These are phyloP conservation scores for Mesoligia furuncula DNA, from an alignment of 2,888 invertebrate species.

Conservation along the genomic window DNA sequence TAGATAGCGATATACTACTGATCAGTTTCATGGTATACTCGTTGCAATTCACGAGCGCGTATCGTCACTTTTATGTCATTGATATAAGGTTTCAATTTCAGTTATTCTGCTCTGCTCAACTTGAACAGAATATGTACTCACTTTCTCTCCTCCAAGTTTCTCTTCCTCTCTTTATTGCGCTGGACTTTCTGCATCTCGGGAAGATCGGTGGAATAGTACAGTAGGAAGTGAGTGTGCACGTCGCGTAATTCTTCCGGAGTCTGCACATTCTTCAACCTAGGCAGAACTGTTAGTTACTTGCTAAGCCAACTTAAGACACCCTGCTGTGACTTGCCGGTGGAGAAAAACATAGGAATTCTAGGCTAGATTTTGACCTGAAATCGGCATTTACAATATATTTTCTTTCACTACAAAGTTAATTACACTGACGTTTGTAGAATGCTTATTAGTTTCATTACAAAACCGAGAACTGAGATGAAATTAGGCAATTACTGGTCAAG, in stretches of 20 bases:
- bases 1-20: background rate
- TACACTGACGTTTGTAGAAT: no score
- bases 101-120: background rate
- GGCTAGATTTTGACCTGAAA: background rate
- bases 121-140: slow-evolving; percentile 66
- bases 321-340: no score
- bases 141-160: slow-evolving; percentile 90
- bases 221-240: slow-evolving; percentile 97
- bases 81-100: background rate
- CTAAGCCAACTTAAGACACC: background rate
- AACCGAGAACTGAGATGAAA: no score
- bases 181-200: slow-evolving; percentile 95
- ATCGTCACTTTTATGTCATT: background rate
- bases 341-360: background rate
- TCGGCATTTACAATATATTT: background rate
- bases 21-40: background rate
- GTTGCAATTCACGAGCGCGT: background rate
- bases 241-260: slow-evolving; percentile 98
- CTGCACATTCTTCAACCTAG: slow-evolving; percentile 93
- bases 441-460: no score
- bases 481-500: background rate
- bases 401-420: background rate
- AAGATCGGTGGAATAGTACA: slow-evolving; percentile 97
- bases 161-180: slow-evolving; percentile 92
- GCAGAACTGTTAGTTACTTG: background rate